Base-by-base conservation (phyloP, 2,888 invertebrate genomes). In the Dynastes hyllus region DNA sequence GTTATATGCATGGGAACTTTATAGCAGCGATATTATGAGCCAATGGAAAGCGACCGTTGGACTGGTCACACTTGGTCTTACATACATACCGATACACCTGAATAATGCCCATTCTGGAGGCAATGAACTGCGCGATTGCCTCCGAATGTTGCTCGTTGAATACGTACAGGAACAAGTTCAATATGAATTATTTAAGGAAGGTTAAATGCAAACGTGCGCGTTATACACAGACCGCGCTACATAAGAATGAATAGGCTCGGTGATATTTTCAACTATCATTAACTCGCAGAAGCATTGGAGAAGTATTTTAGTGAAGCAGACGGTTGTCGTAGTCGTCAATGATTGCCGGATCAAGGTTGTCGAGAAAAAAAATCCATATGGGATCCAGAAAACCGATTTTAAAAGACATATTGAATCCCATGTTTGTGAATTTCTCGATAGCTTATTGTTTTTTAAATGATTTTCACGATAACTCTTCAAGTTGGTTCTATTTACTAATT, bases 101-200 rank as follows among this genome's bases (percentile, higher is more conserved):
- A 16, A 55, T 55, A 55, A 55, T 55, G 22, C n/a, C 55, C 22
- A 16, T 55, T 55, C n/a, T 22, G 22, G 55, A 55, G 55, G 55
- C 55, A 55, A 55, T 55, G 55, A 55, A 55, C 55, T 55, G 55
- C 22, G 3, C 55, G 55, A n/a, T n/a, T 55, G 55, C 55, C 55
- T 16, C 45, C n/a, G 55, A 55, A n/a, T 55, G 55, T 55, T 55
- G 55, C 13, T 6, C 55, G 55, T 55, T n/a, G 55, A 55, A 55
- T 55, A n/a, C 55, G n/a, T 55, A 22, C 55, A 13, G 55, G 22
- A 55, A 55, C 55, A 55, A 55, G 55, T 55, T 55, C 55, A 22
- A 55, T 55, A 55, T 55, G 55, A 55, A 45, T 45, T 45, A 55
- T 55, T 55, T 55, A 55, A 55, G 22, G 22, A 55, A 55, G 55